Evolutionary conservation across 2,797 vertebrate species (phyloP).

Genomic region (Eutrigla gurnardus): DNA sequence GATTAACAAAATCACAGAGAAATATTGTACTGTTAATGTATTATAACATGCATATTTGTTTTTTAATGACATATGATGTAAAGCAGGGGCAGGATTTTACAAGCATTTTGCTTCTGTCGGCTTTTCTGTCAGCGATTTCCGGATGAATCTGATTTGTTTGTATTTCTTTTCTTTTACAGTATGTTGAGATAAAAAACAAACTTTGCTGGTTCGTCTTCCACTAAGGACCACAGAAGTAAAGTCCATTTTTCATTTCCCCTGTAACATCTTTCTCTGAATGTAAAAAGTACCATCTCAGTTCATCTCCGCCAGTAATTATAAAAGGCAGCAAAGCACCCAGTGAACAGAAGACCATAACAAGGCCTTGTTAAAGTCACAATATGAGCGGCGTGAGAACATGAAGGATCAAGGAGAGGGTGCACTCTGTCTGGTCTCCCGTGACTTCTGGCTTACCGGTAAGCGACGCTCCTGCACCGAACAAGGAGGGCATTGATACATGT

Average conservation of each 20-base stretch:
- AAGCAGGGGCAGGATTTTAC: too few relatives aligned
- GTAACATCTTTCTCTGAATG: not conserved
- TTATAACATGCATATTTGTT: too few relatives aligned
- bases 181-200: too few relatives aligned
- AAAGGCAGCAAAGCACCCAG: constrained; percentile 33
- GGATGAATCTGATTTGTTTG: too few relatives aligned
- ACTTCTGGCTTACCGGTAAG: constrained; percentile 47
- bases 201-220: not conserved
- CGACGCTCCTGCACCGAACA: constrained; percentile 45
- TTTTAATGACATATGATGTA: too few relatives aligned
- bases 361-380: constrained; percentile 52
- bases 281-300: constrained; percentile 28
- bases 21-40: too few relatives aligned
- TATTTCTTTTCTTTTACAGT: too few relatives aligned
- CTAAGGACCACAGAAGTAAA: not conserved
- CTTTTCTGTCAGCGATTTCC: too few relatives aligned
- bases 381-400: constrained; percentile 59
- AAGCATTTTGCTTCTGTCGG: too few relatives aligned
- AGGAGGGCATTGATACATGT: constrained; percentile 49
- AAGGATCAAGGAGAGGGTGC: constrained; percentile 21
- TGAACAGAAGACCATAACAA: constrained; percentile 38
- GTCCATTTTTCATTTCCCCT: not conserved
- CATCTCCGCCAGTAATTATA: constrained; percentile 38
- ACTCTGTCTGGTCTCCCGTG: constrained; percentile 51
- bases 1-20: too few relatives aligned